Evolutionary conservation across 2,113 vertebrate species (phyloP), one percentile per base, ranked within the genome.

Genomic region (Stegostoma tigrinum): DNA sequence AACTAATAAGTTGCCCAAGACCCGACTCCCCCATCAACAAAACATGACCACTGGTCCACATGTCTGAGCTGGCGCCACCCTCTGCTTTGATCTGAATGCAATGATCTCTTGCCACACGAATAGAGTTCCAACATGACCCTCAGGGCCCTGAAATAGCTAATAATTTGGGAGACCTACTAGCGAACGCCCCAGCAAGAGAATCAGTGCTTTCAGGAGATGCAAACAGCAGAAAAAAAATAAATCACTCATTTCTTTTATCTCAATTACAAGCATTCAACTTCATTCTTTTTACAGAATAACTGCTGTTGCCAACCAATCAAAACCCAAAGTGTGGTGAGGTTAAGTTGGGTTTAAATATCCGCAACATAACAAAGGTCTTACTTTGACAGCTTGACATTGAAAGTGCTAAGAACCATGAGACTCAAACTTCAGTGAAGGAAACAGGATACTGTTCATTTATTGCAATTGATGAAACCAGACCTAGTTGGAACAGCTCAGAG

Each of bases 271-370:
- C 52, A 90, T 64, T 90, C 24, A 61, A 14, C 52, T 64, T 90
- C 52, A 34, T 89, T 89, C 45, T 61, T 89, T 48, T 15, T 34
- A 64, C 27, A 17, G 87, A 64, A 64, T 34, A 30, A 27, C 12
- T 64, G 52, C 34, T 66, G 89, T 66, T 91, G 89, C 89, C 61
- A 93, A 70, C 19, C 42, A 95, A 95, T 95, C 38, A 95, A 61
- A 95, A 95, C 42, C 64, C 42, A 1, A 70, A 95, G 67, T 64
- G 94, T 52, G 38, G 94, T 52, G 38, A 72, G 67, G 94, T 95
- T 52, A 95, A 95, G 94, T 95, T 48, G 94, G 67, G 45, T 95
- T 95, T 72, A 93, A 95, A 95, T 52, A 95, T 95, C 67, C 17
- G 24, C 61, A n/a, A 38, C 61, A 66, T 93, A 67, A 93, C 89